A percentile compares a stretch with the other conserved stretches of the same genome.
Conservation (phyloP, 1,140 invertebrate genomes). For the Triops longicaudatus region DNA sequence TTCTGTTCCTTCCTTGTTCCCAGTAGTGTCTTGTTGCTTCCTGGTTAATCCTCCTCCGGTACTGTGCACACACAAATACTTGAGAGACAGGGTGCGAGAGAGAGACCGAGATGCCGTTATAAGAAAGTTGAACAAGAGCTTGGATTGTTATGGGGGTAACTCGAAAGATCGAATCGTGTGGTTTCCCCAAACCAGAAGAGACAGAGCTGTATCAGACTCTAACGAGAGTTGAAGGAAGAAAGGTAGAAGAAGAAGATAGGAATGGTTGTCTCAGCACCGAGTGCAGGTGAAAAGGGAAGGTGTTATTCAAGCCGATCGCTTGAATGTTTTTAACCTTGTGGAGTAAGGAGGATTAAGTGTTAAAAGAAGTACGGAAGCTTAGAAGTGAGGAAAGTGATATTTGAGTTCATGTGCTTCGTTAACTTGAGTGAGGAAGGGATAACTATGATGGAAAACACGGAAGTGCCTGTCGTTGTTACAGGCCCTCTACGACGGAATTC, state of each 20-base stretch:
- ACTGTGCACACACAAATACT: background rate
- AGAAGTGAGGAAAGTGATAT: background rate
- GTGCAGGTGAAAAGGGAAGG: background rate
- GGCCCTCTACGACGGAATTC: constrained; percentile 24
- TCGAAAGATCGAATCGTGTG: background rate
- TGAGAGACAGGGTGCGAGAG: no score
- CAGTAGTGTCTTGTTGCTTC: background rate
- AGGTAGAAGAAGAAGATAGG: background rate
- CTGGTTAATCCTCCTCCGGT: background rate
- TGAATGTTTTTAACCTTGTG: background rate
- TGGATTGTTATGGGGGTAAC: background rate
- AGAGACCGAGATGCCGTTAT: background rate
- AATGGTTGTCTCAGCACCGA: background rate
- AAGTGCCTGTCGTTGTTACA: constrained; percentile 8
- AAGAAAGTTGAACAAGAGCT: background rate
- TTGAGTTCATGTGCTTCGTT: background rate
- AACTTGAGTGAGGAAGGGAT: background rate
- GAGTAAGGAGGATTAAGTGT: background rate
- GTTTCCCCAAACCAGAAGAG: no score
- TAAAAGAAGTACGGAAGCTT: background rate
- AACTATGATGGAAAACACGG: background rate
- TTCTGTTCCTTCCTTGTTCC: background rate
- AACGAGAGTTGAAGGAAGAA: background rate
- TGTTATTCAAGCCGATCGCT: background rate
- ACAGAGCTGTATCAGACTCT: background rate